phyloP scores from a whole-genome alignment of 2,797 vertebrate species.

The Huso huso region DNA sequence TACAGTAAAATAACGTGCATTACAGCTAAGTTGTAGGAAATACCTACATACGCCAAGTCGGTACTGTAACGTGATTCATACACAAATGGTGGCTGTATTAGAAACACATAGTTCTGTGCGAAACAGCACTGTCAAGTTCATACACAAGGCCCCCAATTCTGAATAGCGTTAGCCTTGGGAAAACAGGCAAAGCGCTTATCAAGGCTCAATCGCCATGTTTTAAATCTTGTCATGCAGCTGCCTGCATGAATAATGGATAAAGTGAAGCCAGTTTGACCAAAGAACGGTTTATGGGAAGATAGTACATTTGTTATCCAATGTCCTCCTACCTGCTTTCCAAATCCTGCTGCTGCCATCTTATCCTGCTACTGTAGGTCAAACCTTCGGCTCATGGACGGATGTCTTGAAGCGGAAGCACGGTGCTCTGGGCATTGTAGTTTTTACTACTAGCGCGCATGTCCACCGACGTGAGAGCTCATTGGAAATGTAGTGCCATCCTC shows the following conservation, averaged over 20 bases:
- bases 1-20: too few species aligned
- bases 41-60: too few species aligned
- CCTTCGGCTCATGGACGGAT: slow-evolving; percentile 46
- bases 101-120: too few species aligned
- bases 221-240: not conserved
- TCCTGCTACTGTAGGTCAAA: slow-evolving; percentile 69
- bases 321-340: slow-evolving; percentile 70
- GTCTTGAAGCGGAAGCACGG: not conserved
- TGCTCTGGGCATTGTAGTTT: slow-evolving; percentile 51
- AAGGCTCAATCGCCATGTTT: not conserved
- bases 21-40: too few species aligned
- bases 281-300: too few species aligned
- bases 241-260: not conserved
- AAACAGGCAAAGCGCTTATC: not conserved
- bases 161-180: not conserved
- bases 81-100: too few species aligned
- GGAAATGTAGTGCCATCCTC: too few species aligned
- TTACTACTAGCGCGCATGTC: too few species aligned
- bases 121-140: too few species aligned
- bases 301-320: slow-evolving; percentile 28
- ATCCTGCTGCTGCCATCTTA: slow-evolving; percentile 75
- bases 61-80: too few species aligned
- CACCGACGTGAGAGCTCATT: too few species aligned
- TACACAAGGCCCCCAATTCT: not conserved
- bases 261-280: not conserved